Evolutionary conservation across 2,888 invertebrate genomes (phyloP).

Genomic region (Falcaria lacertinaria): DNA sequence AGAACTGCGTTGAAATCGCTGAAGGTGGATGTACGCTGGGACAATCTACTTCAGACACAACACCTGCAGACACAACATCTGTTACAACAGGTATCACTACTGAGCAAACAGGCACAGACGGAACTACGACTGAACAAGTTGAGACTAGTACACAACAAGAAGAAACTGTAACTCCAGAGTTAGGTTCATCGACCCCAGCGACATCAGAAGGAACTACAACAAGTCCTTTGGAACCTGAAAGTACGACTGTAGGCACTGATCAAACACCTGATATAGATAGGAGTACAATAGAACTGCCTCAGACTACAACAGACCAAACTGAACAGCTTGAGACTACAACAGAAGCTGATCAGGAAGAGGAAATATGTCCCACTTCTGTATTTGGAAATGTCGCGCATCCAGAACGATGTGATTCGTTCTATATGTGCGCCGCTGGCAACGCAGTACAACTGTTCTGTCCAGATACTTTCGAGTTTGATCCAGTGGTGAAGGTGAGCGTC

Average conservation of each 20-base stretch:
- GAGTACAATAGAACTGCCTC: slow-evolving; percentile 4
- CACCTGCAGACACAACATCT: background rate
- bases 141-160: too few relatives aligned
- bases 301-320: slow-evolving; percentile 3
- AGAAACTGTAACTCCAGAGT: too few relatives aligned
- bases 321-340: slow-evolving; percentile 5
- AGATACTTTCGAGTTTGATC: slow-evolving; percentile 33
- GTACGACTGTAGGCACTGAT: background rate
- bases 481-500: too few relatives aligned
- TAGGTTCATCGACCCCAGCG: too few relatives aligned
- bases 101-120: background rate
- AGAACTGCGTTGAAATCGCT: slow-evolving; percentile 5
- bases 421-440: slow-evolving; percentile 34
- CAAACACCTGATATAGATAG: background rate
- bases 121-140: slow-evolving; percentile 2
- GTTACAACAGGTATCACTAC: background rate
- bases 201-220: background rate
- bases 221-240: background rate
- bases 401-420: slow-evolving; percentile 34
- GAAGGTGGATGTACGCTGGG: slow-evolving; percentile 4
- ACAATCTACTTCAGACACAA: background rate
- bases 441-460: slow-evolving; percentile 29
- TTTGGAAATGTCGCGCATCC: slow-evolving; percentile 42
- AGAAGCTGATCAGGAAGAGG: background rate
- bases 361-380: slow-evolving; percentile 27